Evolutionary conservation across 2,888 invertebrate genomes (phyloP), one percentile per base, ranked within the genome.

Genomic region (Drosophila borealis): DNA sequence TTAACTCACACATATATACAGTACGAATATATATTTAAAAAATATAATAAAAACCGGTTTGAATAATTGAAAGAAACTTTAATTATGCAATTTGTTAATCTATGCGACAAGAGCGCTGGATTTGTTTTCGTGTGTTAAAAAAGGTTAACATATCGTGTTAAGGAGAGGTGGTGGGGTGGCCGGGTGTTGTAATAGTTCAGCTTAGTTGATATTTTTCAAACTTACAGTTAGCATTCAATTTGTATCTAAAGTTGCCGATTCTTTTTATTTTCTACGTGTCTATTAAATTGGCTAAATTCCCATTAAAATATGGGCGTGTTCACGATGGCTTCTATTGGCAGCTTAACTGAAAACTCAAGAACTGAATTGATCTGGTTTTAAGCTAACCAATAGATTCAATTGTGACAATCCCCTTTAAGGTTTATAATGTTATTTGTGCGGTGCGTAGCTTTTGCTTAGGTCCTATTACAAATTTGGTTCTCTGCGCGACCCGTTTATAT

Each of bases 211-310:
- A 60, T 62, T 62, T 63, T 70, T 48, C 51, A n/a, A 79, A 69
- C 69, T 63, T 70, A 76, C 61, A 51, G 61, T 75, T 68, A 76
- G 49, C 49, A 54, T 64, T 70, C 55, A 56, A 73, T 78, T 79
- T 70, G 54, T 88, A 66, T 77, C 79, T 74, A 86, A 85, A 70
- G 53, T 63, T 65, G 51, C 63, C 76, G 29, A 67, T 51, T 45
- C 36, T 17, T 45, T 5, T 25, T 0, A 34, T 17, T 49, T 37
- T 49, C 86, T 79, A 85, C 59, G 51, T 64, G 68, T 77, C 78
- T 88, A 86, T 70, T 78, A 88, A 83, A 88, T 83, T 83, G 59
- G 89, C 89, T 83, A 83, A 77, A 65, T 88, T 86, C 69, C 70
- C 74, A 64, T 70, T 74, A 72, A 75, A 61, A 65, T 64, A 49